phyloP scores from a whole-genome alignment of 2,888 invertebrate genomes.

The Dynastes hyllus region DNA sequence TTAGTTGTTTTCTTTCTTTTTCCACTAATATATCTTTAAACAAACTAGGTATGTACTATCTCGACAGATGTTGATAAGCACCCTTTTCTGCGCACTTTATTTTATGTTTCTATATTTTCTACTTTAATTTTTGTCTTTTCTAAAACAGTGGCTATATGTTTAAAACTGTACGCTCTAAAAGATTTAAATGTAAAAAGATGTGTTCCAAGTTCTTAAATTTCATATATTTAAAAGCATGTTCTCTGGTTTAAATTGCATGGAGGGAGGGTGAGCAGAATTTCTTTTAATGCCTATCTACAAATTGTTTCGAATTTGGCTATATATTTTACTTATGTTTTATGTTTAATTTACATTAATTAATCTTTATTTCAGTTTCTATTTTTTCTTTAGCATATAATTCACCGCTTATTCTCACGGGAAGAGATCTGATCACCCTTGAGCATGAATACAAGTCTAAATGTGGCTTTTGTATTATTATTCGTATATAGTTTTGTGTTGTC shows the following conservation, averaged over 20 bases:
- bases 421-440: no score
- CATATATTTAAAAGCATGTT: background rate
- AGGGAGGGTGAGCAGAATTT: background rate
- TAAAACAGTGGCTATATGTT: conserved; percentile 31
- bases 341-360: no score
- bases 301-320: no score
- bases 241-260: background rate
- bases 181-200: background rate
- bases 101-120: background rate
- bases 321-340: no score
- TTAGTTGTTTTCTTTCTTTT: conserved; percentile 53
- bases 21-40: conserved; percentile 48
- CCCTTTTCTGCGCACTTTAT: conserved; percentile 13
- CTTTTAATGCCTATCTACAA: no score
- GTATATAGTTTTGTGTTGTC: no score
- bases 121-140: conserved; percentile 1
- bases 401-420: no score
- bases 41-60: conserved; percentile 50
- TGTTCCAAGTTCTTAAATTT: conserved; percentile 28
- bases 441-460: no score
- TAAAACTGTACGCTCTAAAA: background rate
- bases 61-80: conserved; percentile 29
- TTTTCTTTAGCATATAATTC: no score
- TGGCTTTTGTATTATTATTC: no score
- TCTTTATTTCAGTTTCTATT: no score